Base-by-base conservation (phyloP, 23 tunicate genomes). In the Halocynthia roretzi region DNA sequence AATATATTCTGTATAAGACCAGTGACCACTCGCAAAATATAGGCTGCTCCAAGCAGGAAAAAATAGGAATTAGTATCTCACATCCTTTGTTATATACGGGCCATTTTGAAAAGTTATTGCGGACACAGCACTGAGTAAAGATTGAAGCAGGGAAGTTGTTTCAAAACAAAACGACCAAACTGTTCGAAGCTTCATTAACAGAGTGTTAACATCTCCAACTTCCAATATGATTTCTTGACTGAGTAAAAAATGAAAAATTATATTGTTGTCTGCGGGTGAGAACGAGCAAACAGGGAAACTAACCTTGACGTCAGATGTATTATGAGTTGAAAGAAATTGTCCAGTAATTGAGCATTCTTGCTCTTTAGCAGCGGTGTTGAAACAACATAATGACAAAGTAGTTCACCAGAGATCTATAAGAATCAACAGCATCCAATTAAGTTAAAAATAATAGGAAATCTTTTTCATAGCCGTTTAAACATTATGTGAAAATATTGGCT, bases 41-140 rank as follows among this genome's bases (percentile, higher is more conserved):
- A 31, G 44, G 44, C 44, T 31, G 44, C 44, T 0, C 44, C 44
- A 31, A 31, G 44, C 44, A 31, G 44, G 44, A 31, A 4, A 31
- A 31, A 31, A 31, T 31, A 31, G 1, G 1, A 31, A 31, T 31
- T 31, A 31, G 44, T 31, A 31, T 31, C 44, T 31, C 44, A 31
- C 78, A 63, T 91, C 90, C 7, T 83, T 72, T 40, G 77, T 58
- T n/a, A 91, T 85, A 57, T 85, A 81, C 10, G 97, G 79, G 54
- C 97, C 97, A 77, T 91, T 91, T 40, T 83, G 84, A 81, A 76
- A 91, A 52, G 80, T 71, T 0, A 81, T 90, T 15, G 97, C 90
- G 53, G 97, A 62, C 51, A 89, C 67, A 52, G 96, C 96, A 67
- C 66, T 76, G 20, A 83, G 65, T 19, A 87, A 21, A n/a, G 64